phyloP scores from a whole-genome alignment of 2,797 vertebrate species.

The Aselliscus stoliczkanus region DNA sequence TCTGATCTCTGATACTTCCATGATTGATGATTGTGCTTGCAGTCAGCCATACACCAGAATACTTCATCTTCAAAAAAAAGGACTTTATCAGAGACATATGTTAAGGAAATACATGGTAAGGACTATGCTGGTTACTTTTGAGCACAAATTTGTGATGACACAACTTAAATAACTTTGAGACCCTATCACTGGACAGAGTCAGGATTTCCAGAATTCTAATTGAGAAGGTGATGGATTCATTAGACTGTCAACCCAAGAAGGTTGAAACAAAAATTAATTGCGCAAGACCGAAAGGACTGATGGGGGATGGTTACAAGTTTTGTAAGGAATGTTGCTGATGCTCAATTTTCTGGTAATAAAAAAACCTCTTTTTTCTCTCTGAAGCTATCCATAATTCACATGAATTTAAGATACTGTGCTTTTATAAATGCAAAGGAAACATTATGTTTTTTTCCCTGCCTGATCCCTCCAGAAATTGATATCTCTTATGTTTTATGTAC shows the following conservation, averaged over 20 bases:
- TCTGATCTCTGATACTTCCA: not conserved
- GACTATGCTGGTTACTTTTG: not conserved
- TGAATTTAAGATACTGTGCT: not conserved
- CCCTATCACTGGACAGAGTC: not conserved
- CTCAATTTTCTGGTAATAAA: not conserved
- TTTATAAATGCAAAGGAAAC: not conserved
- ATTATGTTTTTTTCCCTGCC: not conserved
- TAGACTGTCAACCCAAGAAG: not conserved
- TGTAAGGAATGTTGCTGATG: not conserved
- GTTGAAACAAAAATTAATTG: not conserved
- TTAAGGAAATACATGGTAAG: not conserved
- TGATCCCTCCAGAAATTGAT: not conserved
- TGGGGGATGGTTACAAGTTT: not conserved
- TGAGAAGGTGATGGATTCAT: not conserved
- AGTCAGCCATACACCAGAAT: not conserved
- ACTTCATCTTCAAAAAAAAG: not conserved
- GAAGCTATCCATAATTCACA: not conserved
- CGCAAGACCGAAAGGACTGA: not conserved
- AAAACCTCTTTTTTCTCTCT: not conserved
- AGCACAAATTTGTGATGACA: not conserved
- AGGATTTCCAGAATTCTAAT: not conserved
- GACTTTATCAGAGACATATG: not conserved
- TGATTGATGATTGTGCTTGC: not conserved
- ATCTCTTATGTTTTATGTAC: not conserved
- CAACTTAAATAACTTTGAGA: not conserved